These are phyloP conservation scores for Muraenolepis orangiensis DNA, from an alignment of 2,797 vertebrate species.

Conservation along the genomic window DNA sequence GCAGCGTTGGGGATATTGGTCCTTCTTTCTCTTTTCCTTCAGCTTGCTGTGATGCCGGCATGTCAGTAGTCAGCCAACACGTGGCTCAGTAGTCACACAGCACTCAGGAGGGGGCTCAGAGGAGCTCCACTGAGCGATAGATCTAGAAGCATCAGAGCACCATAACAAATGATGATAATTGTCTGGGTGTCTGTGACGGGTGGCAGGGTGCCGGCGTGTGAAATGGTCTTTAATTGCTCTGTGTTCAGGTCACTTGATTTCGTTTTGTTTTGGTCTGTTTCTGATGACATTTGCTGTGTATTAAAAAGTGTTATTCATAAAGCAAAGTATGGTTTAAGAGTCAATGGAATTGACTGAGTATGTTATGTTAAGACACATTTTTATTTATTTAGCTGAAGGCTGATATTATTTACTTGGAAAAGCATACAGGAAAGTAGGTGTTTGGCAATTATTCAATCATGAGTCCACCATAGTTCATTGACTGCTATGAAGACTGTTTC, in stretches of 20 bases:
- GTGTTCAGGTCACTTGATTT: conserved; percentile 59
- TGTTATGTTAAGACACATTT: no score
- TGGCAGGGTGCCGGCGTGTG: conserved; percentile 49
- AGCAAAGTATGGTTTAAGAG: background rate
- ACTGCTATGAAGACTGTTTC: no score
- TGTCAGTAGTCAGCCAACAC: background rate
- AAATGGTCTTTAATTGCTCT: conserved; percentile 72
- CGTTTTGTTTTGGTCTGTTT: conserved; percentile 55
- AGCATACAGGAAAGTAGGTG: background rate
- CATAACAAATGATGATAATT: conserved; percentile 72
- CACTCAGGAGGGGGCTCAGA: conserved; percentile 30
- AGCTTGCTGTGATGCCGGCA: background rate
- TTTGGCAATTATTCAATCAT: background rate
- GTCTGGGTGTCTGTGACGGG: background rate
- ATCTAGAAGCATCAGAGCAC: conserved; percentile 61
- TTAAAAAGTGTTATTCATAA: background rate
- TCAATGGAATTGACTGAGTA: background rate
- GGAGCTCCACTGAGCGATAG: conserved; percentile 56
- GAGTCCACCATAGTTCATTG: background rate
- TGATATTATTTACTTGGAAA: background rate
- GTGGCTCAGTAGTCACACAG: background rate
- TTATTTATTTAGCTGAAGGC: background rate
- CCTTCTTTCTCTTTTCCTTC: background rate
- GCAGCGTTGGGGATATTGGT: background rate
- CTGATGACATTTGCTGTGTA: background rate